A percentile compares a stretch with the other conserved stretches of the same genome.
Evolutionary conservation across 2,888 invertebrate genomes (phyloP).

Genomic region (Drosophila bunnanda): DNA sequence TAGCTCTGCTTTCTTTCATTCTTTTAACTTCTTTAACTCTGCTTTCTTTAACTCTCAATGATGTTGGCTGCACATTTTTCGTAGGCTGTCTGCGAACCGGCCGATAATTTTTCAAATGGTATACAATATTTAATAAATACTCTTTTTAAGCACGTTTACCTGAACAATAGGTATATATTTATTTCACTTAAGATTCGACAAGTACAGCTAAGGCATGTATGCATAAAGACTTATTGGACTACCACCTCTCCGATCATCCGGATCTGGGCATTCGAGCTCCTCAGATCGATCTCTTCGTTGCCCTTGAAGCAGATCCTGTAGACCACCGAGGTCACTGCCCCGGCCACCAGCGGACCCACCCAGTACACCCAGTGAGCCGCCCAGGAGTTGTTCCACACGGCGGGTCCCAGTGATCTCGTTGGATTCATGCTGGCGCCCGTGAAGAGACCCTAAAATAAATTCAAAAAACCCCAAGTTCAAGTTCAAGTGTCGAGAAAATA

Average conservation of each 20-base stretch:
- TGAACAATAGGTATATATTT: constrained; percentile 7
- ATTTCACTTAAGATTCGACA: constrained; percentile 23
- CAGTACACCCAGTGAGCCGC: constrained; percentile 89
- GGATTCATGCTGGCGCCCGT: constrained; percentile 91
- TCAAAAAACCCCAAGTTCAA: background rate
- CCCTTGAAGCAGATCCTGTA: constrained; percentile 83
- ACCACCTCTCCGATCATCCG: constrained; percentile 51
- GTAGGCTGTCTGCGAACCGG: no score
- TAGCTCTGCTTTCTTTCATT: no score
- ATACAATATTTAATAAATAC: no score
- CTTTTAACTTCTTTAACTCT: no score
- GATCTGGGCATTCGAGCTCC: constrained; percentile 50
- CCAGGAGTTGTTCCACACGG: constrained; percentile 89
- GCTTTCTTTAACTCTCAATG: no score
- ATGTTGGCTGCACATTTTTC: no score
- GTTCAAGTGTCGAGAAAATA: no score
- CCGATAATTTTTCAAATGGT: no score
- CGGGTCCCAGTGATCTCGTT: constrained; percentile 89
- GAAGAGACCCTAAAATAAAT: constrained; percentile 57
- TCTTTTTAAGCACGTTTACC: background rate
- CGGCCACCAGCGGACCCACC: constrained; percentile 87
- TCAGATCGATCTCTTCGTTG: constrained; percentile 55
- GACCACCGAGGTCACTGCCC: constrained; percentile 83
- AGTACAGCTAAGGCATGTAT: background rate
- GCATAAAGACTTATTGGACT: constrained; percentile 17